phyloP scores from a whole-genome alignment of 2,113 vertebrate genomes.

The Delphinapterus leucas region DNA sequence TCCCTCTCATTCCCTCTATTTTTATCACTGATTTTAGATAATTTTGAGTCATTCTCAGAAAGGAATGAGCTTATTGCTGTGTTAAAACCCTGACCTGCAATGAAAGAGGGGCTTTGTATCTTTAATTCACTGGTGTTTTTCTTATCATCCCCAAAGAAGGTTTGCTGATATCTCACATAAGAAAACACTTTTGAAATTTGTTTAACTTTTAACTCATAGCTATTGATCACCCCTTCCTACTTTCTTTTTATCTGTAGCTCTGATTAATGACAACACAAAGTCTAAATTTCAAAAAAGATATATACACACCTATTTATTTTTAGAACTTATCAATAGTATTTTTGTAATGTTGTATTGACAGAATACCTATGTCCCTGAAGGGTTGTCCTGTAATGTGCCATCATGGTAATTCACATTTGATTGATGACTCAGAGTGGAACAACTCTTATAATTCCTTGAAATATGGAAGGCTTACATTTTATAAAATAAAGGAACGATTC shows the following conservation, averaged over 20 bases:
- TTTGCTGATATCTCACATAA: not conserved
- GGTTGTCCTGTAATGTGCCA: not conserved
- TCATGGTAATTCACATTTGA: not conserved
- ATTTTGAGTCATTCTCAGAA: slow-evolving; percentile 15
- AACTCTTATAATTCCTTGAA: not conserved
- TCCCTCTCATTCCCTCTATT: not conserved
- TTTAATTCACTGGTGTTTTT: not conserved
- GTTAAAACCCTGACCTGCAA: not conserved
- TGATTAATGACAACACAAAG: not conserved
- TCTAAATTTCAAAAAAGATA: not conserved
- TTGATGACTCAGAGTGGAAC: not conserved
- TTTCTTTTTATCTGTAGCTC: not conserved
- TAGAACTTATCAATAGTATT: not conserved
- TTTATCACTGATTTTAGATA: not conserved
- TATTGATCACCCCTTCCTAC: not conserved
- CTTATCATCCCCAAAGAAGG: not conserved
- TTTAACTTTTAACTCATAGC: not conserved
- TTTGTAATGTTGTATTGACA: not conserved
- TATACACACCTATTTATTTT: not conserved
- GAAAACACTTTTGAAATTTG: not conserved
- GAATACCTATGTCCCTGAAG: not conserved
- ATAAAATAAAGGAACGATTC: not conserved
- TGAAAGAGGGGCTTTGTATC: not conserved
- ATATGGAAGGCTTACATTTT: not conserved
- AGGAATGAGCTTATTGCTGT: not conserved